A percentile compares a stretch with the other conserved stretches of the same genome.
These are phyloP conservation scores for Amblyjoppa fuscipennis DNA, from an alignment of 2,888 invertebrate species.

Conservation along the genomic window DNA sequence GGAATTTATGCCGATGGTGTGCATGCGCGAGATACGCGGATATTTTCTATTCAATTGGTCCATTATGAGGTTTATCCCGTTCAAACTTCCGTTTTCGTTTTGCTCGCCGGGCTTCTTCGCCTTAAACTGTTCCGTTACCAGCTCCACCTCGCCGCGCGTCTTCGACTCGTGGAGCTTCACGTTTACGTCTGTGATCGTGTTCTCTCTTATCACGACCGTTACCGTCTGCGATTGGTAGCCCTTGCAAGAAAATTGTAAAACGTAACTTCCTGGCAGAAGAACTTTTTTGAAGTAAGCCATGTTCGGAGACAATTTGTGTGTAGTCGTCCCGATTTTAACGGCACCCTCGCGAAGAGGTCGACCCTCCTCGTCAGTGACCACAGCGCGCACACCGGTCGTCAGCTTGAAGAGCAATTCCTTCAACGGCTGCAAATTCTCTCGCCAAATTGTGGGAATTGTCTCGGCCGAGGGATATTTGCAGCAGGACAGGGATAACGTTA, in stretches of 20 bases:
- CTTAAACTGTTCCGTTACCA: conserved; percentile 50
- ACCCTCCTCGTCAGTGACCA: conserved; percentile 88
- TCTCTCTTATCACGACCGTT: conserved; percentile 84
- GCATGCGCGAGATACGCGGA: conserved; percentile 77
- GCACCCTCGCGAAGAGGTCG: conserved; percentile 90
- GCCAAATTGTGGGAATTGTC: conserved; percentile 82
- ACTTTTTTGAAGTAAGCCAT: conserved; percentile 91
- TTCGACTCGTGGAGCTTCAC: conserved; percentile 75
- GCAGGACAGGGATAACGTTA: conserved; percentile 88
- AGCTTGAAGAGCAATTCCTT: conserved; percentile 79
- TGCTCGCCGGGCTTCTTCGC: conserved; percentile 14
- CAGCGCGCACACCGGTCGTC: conserved; percentile 79
- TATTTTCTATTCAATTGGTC: conserved; percentile 79
- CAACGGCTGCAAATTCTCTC: conserved; percentile 80
- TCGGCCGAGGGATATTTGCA: conserved; percentile 92
- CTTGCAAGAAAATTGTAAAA: conserved; percentile 88
- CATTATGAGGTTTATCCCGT: conserved; percentile 73
- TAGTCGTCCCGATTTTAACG: conserved; percentile 88
- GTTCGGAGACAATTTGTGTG: conserved; percentile 89
- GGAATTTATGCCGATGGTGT: conserved; percentile 76
- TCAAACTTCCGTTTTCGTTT: conserved; percentile 14
- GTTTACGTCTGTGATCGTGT: conserved; percentile 82
- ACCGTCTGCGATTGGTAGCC: conserved; percentile 87
- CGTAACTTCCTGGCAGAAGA: conserved; percentile 90
- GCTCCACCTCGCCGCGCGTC: conserved; percentile 47